Conservation (phyloP, 23 tunicate species). For the Clavelina lepadiformis region DNA sequence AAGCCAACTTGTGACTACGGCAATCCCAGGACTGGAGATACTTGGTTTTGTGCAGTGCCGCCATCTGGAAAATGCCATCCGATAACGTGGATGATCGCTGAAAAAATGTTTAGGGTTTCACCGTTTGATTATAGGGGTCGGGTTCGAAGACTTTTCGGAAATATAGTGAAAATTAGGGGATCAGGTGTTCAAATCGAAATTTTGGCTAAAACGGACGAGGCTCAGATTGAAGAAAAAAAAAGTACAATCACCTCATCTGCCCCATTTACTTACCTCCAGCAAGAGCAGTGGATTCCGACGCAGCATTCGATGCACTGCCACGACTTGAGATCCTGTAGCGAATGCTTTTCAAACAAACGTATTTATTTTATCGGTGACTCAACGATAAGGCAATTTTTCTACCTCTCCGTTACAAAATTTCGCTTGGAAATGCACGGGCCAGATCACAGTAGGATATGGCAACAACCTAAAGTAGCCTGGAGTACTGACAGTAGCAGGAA, state of each 20-base stretch:
- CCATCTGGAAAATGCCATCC: slow-evolving; percentile 39
- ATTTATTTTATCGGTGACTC: slow-evolving; percentile 69
- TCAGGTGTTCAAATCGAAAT: too few relatives aligned
- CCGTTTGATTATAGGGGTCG: too few relatives aligned
- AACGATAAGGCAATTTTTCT: slow-evolving; percentile 50
- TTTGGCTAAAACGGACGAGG: too few relatives aligned
- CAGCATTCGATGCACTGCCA: too few relatives aligned
- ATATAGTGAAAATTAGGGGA: too few relatives aligned
- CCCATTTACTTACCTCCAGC: too few relatives aligned
- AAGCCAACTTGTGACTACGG: slow-evolving; percentile 15
- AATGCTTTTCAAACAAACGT: slow-evolving; percentile 26
- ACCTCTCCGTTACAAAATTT: background rate
- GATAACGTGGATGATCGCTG: slow-evolving; percentile 5
- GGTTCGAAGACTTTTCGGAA: too few relatives aligned
- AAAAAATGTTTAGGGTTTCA: too few relatives aligned
- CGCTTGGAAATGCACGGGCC: slow-evolving; percentile 13
- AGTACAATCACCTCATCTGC: too few relatives aligned
- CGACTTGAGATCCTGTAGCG: too few relatives aligned
- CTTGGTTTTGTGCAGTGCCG: slow-evolving; percentile 21
- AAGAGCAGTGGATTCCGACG: too few relatives aligned
- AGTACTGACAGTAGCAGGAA: background rate
- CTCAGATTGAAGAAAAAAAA: too few relatives aligned
- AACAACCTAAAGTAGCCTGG: slow-evolving; percentile 22
- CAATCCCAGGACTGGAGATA: slow-evolving; percentile 37
- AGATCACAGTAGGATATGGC: slow-evolving; percentile 24